Evolutionary conservation across 2,888 invertebrate genomes (phyloP).

Genomic region (Drosophila anomelani): DNA sequence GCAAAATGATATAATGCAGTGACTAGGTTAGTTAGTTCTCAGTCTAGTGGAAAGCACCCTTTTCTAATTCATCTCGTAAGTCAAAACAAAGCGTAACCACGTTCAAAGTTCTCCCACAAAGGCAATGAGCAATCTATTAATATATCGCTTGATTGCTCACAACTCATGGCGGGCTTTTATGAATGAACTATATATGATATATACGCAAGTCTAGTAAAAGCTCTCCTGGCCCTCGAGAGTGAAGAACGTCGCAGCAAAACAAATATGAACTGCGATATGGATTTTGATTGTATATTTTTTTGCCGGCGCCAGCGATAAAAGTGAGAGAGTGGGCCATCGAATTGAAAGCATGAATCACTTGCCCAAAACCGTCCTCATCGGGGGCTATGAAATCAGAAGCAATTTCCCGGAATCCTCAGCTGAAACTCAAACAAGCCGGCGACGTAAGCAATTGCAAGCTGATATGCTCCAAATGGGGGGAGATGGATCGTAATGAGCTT

Average conservation of each 20-base stretch:
- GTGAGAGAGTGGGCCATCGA: constrained; percentile 18
- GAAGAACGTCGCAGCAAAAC: constrained; percentile 37
- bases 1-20: constrained; percentile 21
- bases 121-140: constrained; percentile 15
- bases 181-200: constrained; percentile 59
- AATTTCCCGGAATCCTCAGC: constrained; percentile 58
- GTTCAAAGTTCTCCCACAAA: constrained; percentile 16
- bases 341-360: constrained; percentile 59
- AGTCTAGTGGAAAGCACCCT: constrained; percentile 24
- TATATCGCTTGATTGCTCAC: constrained; percentile 19
- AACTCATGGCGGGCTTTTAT: constrained; percentile 40
- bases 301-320: constrained; percentile 43
- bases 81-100: background rate
- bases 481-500: constrained; percentile 32
- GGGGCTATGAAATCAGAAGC: constrained; percentile 69
- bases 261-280: constrained; percentile 40
- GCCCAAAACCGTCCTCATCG: constrained; percentile 51
- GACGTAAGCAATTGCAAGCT: constrained; percentile 66
- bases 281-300: constrained; percentile 19
- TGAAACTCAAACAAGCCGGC: constrained; percentile 64
- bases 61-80: constrained; percentile 11
- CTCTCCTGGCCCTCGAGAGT: constrained; percentile 26
- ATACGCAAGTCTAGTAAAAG: constrained; percentile 37
- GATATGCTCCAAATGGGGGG: constrained; percentile 21
- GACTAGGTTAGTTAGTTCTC: background rate